phyloP scores from a whole-genome alignment of 2,797 vertebrate species.

The Bucorvus abyssinicus region DNA sequence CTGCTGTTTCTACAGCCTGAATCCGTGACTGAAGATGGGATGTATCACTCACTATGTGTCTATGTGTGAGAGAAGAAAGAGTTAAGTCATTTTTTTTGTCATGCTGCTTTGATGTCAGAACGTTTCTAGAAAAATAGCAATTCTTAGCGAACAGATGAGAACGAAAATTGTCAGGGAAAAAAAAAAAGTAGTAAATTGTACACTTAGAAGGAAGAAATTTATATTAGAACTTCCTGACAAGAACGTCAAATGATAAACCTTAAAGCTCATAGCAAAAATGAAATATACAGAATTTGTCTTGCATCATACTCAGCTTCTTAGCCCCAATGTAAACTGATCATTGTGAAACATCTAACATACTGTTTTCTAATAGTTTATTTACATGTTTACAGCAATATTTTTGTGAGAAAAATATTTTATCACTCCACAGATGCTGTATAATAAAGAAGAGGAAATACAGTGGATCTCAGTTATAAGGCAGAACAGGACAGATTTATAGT shows the following conservation, averaged over 20 bases:
- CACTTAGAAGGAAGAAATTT: neutral
- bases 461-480: neutral
- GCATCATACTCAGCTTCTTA: neutral
- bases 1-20: neutral
- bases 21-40: neutral
- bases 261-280: neutral
- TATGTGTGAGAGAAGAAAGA: neutral
- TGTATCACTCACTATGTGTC: neutral
- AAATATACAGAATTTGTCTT: neutral
- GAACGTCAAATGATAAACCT: neutral
- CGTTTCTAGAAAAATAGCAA: neutral
- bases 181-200: neutral
- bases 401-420: neutral
- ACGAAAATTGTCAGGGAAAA: neutral
- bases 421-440: neutral
- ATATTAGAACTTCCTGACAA: neutral
- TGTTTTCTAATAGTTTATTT: neutral
- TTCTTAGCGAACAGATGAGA: neutral
- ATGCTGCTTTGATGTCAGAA: neutral
- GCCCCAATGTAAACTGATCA: neutral
- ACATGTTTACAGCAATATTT: neutral
- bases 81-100: neutral
- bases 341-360: neutral
- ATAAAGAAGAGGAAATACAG: neutral
- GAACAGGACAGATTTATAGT: neutral